Evolutionary conservation across 2,797 vertebrate genomes (phyloP).

Genomic region (Psittacula echo): DNA sequence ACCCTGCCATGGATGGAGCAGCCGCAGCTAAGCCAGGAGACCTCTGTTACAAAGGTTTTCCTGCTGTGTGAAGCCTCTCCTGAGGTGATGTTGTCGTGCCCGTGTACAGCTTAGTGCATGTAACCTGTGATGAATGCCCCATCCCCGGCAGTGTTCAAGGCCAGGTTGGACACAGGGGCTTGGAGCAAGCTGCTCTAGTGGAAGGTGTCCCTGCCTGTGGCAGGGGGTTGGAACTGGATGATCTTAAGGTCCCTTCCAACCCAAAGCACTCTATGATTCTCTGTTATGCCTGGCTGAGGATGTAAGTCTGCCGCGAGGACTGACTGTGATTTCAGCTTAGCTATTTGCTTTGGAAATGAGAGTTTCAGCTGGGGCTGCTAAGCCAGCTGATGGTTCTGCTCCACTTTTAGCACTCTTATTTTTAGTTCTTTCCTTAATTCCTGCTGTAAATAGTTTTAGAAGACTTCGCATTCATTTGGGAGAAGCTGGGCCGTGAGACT

Average conservation of each 20-base stretch:
- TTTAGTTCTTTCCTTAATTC: constrained; percentile 45
- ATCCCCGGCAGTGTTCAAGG: background rate
- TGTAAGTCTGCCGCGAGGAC: background rate
- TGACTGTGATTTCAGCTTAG: background rate
- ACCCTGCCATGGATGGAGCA: background rate
- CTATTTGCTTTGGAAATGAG: constrained; percentile 49
- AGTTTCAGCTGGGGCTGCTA: constrained; percentile 28
- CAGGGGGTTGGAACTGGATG: background rate
- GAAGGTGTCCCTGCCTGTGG: background rate
- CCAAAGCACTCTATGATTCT: background rate
- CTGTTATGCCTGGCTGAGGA: background rate
- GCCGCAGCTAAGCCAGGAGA: background rate
- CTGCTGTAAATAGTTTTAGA: constrained; percentile 45
- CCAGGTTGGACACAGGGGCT: background rate
- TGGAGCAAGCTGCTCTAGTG: too few species aligned
- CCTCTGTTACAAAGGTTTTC: background rate
- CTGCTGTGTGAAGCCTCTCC: background rate
- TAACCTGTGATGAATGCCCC: background rate
- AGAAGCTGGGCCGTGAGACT: background rate
- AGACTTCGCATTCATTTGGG: background rate
- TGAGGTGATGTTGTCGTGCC: too few species aligned
- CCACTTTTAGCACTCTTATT: background rate
- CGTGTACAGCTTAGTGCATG: rapidly evolving
- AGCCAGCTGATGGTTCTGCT: constrained; percentile 4
- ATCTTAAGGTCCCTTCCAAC: background rate